phyloP scores from a whole-genome alignment of 2,797 vertebrate species.

The Sphaeramia orbicularis region DNA sequence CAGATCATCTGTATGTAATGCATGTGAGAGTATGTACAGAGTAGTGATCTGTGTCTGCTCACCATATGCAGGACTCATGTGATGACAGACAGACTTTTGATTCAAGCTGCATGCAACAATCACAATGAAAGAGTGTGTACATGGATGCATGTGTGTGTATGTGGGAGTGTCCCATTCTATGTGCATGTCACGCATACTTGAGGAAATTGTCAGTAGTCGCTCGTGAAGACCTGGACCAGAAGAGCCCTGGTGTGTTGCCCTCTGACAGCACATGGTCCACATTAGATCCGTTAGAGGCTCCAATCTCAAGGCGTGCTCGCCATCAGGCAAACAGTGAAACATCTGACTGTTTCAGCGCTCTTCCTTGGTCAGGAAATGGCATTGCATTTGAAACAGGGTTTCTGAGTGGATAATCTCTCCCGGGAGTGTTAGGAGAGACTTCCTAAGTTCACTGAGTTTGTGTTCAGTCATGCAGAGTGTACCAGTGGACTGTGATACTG shows the following conservation, averaged over 20 bases:
- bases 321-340: constrained; percentile 33
- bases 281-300: constrained; percentile 59
- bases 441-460: constrained; percentile 73
- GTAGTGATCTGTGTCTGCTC: constrained; percentile 17
- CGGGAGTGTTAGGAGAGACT: constrained; percentile 56
- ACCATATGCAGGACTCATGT: constrained; percentile 55
- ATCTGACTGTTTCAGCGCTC: constrained; percentile 48
- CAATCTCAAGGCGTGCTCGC: constrained; percentile 35
- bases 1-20: neutral
- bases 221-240: constrained; percentile 47
- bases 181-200: constrained; percentile 76
- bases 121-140: constrained; percentile 33
- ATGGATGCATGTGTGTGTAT: constrained; percentile 16
- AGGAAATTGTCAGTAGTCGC: constrained; percentile 82
- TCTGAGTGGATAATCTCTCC: constrained; percentile 65
- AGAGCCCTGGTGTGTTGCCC: constrained; percentile 23
- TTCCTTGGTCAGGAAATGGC: constrained; percentile 69
- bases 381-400: constrained; percentile 64
- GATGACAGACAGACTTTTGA: constrained; percentile 64
- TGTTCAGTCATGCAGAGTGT: constrained; percentile 72
- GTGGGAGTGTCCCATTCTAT: constrained; percentile 49
- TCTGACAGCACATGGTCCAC: constrained; percentile 66
- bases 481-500: constrained; percentile 69
- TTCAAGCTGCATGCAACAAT: constrained; percentile 51
- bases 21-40: neutral